phyloP scores from a whole-genome alignment of 2,797 vertebrate species.

The Momotus momota region DNA sequence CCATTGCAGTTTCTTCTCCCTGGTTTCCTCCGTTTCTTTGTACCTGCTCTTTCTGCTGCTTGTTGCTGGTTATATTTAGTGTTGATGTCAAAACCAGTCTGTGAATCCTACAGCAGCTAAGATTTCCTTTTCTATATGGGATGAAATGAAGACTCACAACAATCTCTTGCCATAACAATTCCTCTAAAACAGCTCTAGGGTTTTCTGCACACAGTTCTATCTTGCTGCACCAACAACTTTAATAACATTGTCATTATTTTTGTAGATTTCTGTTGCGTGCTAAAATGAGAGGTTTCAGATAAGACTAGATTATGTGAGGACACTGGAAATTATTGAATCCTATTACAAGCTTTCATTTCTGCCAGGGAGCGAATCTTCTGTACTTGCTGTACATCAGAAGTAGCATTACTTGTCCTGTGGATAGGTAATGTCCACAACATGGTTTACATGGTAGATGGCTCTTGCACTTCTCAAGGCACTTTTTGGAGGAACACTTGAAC shows the following conservation, averaged over 20 bases:
- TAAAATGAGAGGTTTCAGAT: not conserved
- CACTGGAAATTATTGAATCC: not conserved
- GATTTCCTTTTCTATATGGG: not conserved
- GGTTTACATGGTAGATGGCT: not conserved
- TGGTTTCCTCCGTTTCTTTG: not conserved
- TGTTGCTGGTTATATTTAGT: not conserved
- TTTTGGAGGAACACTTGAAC: not conserved
- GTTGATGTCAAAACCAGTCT: constrained; percentile 3
- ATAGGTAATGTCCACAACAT: not conserved
- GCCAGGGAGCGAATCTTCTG: not conserved
- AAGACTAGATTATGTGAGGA: not conserved
- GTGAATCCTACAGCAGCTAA: constrained; percentile 6
- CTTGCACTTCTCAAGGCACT: not conserved
- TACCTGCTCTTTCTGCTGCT: constrained; percentile 45
- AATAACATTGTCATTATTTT: constrained; percentile 43
- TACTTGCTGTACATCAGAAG: not conserved
- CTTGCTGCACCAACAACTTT: not conserved
- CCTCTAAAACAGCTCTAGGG: not conserved
- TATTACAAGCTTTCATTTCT: constrained; percentile 17
- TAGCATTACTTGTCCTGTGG: not conserved
- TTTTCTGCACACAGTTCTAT: not conserved
- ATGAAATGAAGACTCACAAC: not conserved
- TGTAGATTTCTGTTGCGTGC: not conserved
- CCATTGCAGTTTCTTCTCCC: not conserved
- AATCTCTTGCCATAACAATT: not conserved